Conservation (phyloP, 2,113 vertebrate species). For the Tapirus terrestris region DNA sequence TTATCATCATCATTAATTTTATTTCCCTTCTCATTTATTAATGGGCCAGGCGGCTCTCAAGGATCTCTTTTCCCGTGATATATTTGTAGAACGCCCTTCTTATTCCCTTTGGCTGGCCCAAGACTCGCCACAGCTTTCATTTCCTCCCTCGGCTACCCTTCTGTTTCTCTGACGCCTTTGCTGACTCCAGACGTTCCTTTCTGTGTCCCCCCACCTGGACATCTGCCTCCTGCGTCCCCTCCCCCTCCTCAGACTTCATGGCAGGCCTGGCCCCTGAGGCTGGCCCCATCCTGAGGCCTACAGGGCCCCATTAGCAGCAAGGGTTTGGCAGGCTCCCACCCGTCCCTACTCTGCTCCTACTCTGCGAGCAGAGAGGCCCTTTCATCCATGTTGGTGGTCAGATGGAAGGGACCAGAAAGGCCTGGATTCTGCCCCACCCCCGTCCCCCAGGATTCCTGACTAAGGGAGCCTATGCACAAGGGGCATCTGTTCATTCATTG, state of each 20-base stretch:
- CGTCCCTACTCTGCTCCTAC: accelerated
- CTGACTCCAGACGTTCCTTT: slow-evolving; percentile 35
- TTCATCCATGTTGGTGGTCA: accelerated
- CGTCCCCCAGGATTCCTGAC: accelerated
- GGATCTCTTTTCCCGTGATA: slow-evolving; percentile 70
- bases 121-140: slow-evolving; percentile 36
- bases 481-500: background rate
- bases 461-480: background rate
- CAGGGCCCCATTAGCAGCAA: background rate
- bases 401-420: background rate
- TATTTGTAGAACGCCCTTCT: slow-evolving; percentile 71
- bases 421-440: background rate
- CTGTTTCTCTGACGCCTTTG: slow-evolving; percentile 35
- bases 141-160: slow-evolving; percentile 65
- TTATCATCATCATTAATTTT: slow-evolving; percentile 82
- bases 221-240: accelerated
- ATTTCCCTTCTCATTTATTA: slow-evolving; percentile 81
- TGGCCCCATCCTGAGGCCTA: background rate
- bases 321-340: background rate
- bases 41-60: slow-evolving; percentile 70
- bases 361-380: background rate
- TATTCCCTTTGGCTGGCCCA: slow-evolving; percentile 34
- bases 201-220: accelerated
- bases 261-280: background rate
- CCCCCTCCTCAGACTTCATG: background rate